Base-by-base conservation (phyloP, 2,797 vertebrate genomes). In the Centropyge bicolor region DNA sequence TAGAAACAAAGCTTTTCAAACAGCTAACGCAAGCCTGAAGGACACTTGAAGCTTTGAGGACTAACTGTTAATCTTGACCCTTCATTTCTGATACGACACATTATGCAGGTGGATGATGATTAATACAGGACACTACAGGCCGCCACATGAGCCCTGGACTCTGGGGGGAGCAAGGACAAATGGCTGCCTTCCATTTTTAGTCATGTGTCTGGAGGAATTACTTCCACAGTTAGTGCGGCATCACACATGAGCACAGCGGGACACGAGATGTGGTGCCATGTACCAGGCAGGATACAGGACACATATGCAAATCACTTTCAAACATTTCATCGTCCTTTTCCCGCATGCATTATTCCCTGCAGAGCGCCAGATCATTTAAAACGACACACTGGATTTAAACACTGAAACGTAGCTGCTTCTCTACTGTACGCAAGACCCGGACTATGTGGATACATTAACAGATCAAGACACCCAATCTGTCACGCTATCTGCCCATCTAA, bases 401-500 rank as follows among this genome's bases (percentile, higher is more conserved):
- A 61, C 67, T 76, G 45, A 73, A 79, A 84, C 20, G 56, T 19
- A 60, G 22, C 83, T 61, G 64, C 65, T 61, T 72, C 9, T 63
- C 56, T 64, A 63, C 84, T 80, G 81, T 84, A 86, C 78, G 66
- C 43, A 43, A 45, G 71, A 66, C 67, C 41, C 16, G 38, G 54
- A 70, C 77, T 19, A 72, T 82, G 70, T 20, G 38, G 85, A 82
- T 74, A 79, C 80, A 76, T 78, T 63, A 81, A 81, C 82, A 69
- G 82, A 80, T 73, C 75, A 12, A 54, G 85, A 93, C 83, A 92
- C 78, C 72, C 66, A 73, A 88, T 69, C 81, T 61, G 88, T 88
- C 86, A 91, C 87, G 54, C 87, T 76, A 91, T 89, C 89, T 81
- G 86, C 71, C 71, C 74, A 79, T 91, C 85, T 86, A 78, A 90